These are phyloP conservation scores for Cisticola juncidis DNA, from an alignment of 2,113 vertebrate species.

Conservation along the genomic window DNA sequence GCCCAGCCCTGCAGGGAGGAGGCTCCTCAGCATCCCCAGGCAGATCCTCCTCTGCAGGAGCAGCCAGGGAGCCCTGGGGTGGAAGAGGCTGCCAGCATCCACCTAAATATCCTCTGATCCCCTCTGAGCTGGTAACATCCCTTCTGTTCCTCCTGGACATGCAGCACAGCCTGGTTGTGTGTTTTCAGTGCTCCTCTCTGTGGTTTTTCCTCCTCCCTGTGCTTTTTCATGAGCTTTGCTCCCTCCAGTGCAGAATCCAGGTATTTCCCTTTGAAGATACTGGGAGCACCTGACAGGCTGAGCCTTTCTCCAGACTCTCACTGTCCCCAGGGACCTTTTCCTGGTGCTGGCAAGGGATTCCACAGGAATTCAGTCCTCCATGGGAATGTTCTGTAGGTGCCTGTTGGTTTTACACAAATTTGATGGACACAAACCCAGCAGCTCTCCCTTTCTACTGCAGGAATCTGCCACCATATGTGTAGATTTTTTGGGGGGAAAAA, in stretches of 20 bases:
- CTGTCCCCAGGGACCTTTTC: background rate
- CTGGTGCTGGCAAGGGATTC: background rate
- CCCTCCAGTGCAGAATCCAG: background rate
- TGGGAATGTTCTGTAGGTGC: background rate
- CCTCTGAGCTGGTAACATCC: slow-evolving; percentile 40
- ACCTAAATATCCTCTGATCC: slow-evolving; percentile 37
- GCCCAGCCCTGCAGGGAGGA: background rate
- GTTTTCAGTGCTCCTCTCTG: background rate
- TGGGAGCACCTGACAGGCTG: background rate
- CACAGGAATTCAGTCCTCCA: background rate
- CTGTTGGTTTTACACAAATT: background rate
- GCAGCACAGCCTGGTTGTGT: background rate
- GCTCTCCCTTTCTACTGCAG: background rate
- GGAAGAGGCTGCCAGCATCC: background rate
- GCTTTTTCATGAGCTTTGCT: background rate
- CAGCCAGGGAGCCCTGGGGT: background rate
- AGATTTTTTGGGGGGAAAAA: background rate
- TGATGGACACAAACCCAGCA: background rate
- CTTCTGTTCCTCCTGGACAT: background rate
- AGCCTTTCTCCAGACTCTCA: background rate
- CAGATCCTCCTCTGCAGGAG: background rate
- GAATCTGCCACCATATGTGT: background rate
- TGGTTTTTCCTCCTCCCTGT: background rate
- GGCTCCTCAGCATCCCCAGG: background rate
- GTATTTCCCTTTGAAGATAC: background rate